Evolutionary conservation across 1,140 invertebrate species (phyloP).

Genomic region (Scaptodrosophila lebanonensis): DNA sequence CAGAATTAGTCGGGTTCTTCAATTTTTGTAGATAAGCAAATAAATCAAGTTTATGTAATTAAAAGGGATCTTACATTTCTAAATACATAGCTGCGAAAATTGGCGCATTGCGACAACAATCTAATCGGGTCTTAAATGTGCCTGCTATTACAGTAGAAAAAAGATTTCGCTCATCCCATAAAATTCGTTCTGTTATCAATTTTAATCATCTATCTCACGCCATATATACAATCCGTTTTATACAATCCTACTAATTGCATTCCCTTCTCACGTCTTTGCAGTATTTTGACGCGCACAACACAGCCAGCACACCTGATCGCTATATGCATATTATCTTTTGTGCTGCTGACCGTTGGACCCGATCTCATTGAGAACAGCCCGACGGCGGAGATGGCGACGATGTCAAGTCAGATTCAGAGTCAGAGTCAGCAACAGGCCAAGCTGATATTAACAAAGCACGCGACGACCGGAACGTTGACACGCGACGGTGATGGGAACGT

Average conservation of each 20-base stretch:
- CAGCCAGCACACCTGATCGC: constrained; percentile 87
- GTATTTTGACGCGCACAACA: constrained; percentile 83
- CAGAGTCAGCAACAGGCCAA: constrained; percentile 8
- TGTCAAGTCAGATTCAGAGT: background rate
- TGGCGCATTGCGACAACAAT: too few relatives aligned
- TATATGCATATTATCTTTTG: constrained; percentile 81
- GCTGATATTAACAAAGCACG: too few relatives aligned
- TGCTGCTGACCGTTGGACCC: constrained; percentile 80
- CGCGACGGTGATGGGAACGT: constrained; percentile 2
- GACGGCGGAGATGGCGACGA: constrained; percentile 31
- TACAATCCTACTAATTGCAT: background rate
- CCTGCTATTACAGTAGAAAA: too few relatives aligned
- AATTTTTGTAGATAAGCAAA: too few relatives aligned
- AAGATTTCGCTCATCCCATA: too few relatives aligned
- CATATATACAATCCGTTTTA: too few relatives aligned
- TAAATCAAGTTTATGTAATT: too few relatives aligned
- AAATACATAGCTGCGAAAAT: too few relatives aligned
- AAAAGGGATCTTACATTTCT: too few relatives aligned
- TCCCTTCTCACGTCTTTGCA: constrained; percentile 68
- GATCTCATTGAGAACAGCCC: constrained; percentile 72
- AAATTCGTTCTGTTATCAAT: too few relatives aligned
- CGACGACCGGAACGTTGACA: constrained; percentile 14
- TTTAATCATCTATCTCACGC: background rate
- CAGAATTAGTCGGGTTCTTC: too few relatives aligned
- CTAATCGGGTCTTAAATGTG: too few relatives aligned